These are phyloP conservation scores for Galbula dea DNA, from an alignment of 2,113 vertebrate species.

Conservation along the genomic window DNA sequence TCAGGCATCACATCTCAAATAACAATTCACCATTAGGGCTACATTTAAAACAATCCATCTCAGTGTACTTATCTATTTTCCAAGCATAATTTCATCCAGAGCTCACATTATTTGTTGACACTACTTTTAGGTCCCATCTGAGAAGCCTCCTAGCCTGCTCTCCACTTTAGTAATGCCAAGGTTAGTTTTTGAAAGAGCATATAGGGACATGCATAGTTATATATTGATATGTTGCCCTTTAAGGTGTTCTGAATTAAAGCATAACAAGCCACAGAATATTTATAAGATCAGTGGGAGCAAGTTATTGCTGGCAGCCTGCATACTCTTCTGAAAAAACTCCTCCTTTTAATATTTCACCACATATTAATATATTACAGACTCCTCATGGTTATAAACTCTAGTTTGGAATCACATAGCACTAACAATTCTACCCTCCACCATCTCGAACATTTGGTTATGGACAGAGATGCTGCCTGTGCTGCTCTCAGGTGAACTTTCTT, in stretches of 20 bases:
- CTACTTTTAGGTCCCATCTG: neutral
- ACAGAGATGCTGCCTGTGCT: neutral
- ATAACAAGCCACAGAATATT: neutral
- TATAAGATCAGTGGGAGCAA: neutral
- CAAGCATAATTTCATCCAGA: neutral
- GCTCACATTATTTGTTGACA: neutral
- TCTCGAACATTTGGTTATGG: neutral
- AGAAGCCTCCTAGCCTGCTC: neutral
- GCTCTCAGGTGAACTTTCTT: neutral
- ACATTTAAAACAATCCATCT: neutral
- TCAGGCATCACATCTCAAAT: neutral
- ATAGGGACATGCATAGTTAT: neutral
- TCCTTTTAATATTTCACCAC: neutral
- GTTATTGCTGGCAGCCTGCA: neutral
- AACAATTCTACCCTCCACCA: neutral
- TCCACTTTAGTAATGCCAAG: neutral
- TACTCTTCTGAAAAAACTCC: neutral
- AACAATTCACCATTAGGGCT: neutral
- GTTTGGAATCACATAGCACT: neutral
- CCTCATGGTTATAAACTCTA: neutral
- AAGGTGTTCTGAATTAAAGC: slow-evolving; percentile 10
- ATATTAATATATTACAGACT: neutral
- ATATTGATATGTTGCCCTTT: neutral
- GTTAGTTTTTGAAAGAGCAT: neutral
- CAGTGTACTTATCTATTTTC: neutral